These are phyloP conservation scores for Petaurus breviceps DNA, from an alignment of 2,113 vertebrate genomes.

Conservation along the genomic window DNA sequence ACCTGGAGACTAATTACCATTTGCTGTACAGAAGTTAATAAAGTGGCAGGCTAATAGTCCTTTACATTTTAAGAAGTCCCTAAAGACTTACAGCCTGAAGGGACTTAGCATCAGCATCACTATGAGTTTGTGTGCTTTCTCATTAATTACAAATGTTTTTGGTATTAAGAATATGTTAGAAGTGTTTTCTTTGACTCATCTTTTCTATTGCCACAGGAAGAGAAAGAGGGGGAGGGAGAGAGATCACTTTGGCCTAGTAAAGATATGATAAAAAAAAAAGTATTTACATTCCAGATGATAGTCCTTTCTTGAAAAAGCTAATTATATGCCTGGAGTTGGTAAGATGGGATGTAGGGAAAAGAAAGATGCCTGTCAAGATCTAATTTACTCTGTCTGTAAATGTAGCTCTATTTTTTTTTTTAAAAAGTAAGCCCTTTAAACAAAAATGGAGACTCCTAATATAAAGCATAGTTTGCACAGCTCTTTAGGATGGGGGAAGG, in stretches of 20 bases:
- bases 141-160: neutral
- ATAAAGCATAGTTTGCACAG: neutral
- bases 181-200: neutral
- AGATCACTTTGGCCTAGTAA: neutral
- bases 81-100: neutral
- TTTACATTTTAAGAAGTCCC: constrained; percentile 8
- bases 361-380: neutral
- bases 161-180: neutral
- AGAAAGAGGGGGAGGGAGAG: too few relatives aligned
- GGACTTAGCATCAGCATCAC: neutral
- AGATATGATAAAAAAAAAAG: neutral
- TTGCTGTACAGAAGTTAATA: neutral
- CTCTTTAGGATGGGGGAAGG: neutral
- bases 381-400: neutral
- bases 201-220: neutral
- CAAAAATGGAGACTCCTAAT: neutral
- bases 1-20: constrained; percentile 2
- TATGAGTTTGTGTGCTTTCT: neutral
- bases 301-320: neutral
- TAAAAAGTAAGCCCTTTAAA: neutral
- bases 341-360: neutral
- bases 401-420: neutral
- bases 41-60: neutral
- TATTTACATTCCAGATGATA: neutral
- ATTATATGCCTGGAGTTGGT: neutral